phyloP scores from a whole-genome alignment of 2,113 vertebrate genomes.

The Cathartes aura region DNA sequence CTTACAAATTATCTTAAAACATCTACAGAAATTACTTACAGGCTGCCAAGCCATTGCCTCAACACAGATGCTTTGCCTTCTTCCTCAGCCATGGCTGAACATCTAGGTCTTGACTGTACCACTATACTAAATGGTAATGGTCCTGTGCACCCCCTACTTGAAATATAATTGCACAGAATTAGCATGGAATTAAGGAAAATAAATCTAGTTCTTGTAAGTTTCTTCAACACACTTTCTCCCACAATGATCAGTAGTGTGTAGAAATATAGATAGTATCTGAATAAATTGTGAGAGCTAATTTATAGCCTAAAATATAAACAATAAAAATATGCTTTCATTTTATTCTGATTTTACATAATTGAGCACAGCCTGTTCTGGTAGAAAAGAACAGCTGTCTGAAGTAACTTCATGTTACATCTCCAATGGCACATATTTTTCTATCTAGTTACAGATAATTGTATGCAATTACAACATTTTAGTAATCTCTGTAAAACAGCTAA shows the following conservation, averaged over 20 bases:
- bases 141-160: not conserved
- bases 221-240: not conserved
- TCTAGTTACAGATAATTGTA: constrained; percentile 21
- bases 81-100: not conserved
- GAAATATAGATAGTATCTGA: not conserved
- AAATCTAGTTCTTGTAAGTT: not conserved
- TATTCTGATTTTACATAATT: not conserved
- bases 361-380: not conserved
- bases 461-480: not conserved
- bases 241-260: not conserved
- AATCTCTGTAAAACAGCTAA: constrained; percentile 23
- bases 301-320: not conserved
- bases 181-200: not conserved
- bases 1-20: not conserved
- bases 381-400: constrained; percentile 28
- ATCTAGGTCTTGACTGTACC: not conserved
- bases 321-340: not conserved
- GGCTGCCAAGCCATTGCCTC: not conserved
- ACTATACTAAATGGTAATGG: not conserved
- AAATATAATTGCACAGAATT: not conserved
- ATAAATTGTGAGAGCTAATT: not conserved
- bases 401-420: constrained; percentile 5
- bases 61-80: not conserved
- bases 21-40: not conserved
- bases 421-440: constrained; percentile 4